Percentiles rank a stretch among this genome's conserved stretches.
Evolutionary conservation across 2,888 invertebrate genomes (phyloP).

Genomic region (Melieria crassipennis): DNA sequence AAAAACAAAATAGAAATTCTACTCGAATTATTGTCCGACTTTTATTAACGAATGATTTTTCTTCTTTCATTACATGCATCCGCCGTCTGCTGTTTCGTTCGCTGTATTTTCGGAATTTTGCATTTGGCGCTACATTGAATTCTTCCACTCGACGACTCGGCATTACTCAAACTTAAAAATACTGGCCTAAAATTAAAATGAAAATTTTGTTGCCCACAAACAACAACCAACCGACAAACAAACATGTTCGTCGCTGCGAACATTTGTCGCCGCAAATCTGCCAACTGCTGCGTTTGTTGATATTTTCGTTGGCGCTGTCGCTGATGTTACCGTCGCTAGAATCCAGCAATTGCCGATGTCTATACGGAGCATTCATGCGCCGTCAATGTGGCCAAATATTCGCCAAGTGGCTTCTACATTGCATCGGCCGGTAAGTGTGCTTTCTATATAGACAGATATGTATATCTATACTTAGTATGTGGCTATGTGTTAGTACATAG

Average conservation of each 20-base stretch:
- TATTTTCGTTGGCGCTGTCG: slow-evolving; percentile 9
- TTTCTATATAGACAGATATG: not conserved
- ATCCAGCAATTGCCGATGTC: slow-evolving; percentile 92
- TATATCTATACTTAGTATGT: not conserved
- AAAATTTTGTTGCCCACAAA: slow-evolving; percentile 15
- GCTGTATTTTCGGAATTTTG: too few relatives aligned
- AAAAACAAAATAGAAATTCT: too few relatives aligned
- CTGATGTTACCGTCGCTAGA: slow-evolving; percentile 66
- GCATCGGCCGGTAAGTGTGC: slow-evolving; percentile 88
- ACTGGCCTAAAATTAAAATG: slow-evolving; percentile 31
- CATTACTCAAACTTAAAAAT: not conserved
- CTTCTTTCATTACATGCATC: too few relatives aligned
- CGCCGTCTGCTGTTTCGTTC: too few relatives aligned
- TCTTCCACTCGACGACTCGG: too few relatives aligned
- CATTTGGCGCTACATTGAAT: too few relatives aligned
- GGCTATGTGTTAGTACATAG: not conserved
- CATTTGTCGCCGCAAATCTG: not conserved
- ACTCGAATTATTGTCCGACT: too few relatives aligned
- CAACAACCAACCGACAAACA: not conserved
- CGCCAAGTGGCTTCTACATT: slow-evolving; percentile 97
- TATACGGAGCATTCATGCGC: slow-evolving; percentile 97
- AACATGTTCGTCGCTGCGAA: not conserved
- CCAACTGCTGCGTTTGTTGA: not conserved
- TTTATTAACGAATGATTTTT: too few relatives aligned
- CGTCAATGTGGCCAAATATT: slow-evolving; percentile 97